phyloP scores from a whole-genome alignment of 1,140 invertebrate genomes.

The Sitophilus oryzae region DNA sequence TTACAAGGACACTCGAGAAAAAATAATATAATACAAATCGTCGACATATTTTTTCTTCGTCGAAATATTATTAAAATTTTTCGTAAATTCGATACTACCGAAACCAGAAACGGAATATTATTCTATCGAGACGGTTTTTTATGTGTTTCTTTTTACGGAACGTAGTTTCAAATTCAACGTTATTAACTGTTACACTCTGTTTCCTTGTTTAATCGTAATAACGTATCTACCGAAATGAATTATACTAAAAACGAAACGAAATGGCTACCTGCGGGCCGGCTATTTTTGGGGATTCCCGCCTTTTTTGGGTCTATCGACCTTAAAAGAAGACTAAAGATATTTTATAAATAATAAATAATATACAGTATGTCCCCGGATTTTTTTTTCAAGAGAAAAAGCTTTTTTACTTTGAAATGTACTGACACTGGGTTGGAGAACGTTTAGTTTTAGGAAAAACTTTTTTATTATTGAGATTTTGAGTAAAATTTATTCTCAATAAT shows the following conservation, averaged over 20 bases:
- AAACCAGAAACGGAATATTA: constrained; percentile 15
- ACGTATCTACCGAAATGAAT: constrained; percentile 5
- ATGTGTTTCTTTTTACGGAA: constrained; percentile 21
- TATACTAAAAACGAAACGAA: constrained; percentile 10
- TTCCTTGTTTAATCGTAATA: constrained; percentile 16
- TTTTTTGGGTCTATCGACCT: not conserved
- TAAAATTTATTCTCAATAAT: too few relatives aligned
- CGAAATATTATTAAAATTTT: constrained; percentile 3
- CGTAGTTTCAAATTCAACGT: constrained; percentile 22
- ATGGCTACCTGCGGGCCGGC: constrained; percentile 4
- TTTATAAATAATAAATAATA: too few relatives aligned
- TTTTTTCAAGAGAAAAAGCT: too few relatives aligned
- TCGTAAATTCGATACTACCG: constrained; percentile 11
- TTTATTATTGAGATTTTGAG: too few relatives aligned
- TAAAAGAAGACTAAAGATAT: not conserved
- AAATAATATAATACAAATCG: too few relatives aligned
- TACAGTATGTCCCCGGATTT: too few relatives aligned
- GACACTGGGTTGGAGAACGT: too few relatives aligned
- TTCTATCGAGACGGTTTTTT: not conserved
- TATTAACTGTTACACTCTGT: constrained; percentile 22
- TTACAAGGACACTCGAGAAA: too few relatives aligned
- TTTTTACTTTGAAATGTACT: too few relatives aligned
- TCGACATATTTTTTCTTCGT: too few relatives aligned
- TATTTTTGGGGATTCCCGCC: not conserved
- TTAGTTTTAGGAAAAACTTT: too few relatives aligned